phyloP scores from a whole-genome alignment of 2,113 vertebrate species.

The Eubucco bourcierii region DNA sequence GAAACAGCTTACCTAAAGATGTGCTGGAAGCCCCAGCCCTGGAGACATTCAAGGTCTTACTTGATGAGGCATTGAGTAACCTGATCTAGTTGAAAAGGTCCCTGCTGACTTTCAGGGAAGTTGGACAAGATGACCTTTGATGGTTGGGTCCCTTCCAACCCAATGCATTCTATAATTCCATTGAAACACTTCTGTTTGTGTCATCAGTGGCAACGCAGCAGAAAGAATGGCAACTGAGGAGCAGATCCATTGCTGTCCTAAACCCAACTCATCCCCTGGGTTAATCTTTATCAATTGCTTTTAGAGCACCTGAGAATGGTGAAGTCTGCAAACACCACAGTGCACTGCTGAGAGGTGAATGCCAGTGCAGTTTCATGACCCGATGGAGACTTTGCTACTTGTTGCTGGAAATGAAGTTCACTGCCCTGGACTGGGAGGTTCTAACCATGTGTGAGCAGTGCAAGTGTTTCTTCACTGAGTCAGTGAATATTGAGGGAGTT shows the following conservation, averaged over 20 bases:
- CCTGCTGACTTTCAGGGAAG: too few relatives aligned
- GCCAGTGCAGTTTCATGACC: not conserved
- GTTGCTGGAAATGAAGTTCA: fast-evolving
- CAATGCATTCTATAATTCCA: too few relatives aligned
- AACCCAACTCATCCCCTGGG: not conserved
- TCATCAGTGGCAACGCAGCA: not conserved
- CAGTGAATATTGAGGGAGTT: not conserved
- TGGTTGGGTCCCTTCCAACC: too few relatives aligned
- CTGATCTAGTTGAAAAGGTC: too few relatives aligned
- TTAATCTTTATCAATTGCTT: not conserved
- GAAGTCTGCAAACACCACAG: not conserved
- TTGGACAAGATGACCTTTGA: too few relatives aligned
- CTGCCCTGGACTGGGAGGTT: not conserved
- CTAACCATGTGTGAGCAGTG: not conserved
- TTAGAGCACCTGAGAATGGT: not conserved
- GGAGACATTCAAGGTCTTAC: too few relatives aligned
- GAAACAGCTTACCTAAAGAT: too few relatives aligned
- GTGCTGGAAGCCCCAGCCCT: too few relatives aligned
- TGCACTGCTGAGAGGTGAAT: not conserved
- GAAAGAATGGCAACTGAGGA: not conserved
- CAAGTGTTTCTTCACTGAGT: not conserved
- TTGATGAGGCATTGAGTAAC: too few relatives aligned
- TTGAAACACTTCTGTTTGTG: not conserved
- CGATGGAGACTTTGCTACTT: not conserved
- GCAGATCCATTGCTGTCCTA: not conserved